Base-by-base conservation (phyloP, 2,113 vertebrate genomes). In the Edolisoma coerulescens region DNA sequence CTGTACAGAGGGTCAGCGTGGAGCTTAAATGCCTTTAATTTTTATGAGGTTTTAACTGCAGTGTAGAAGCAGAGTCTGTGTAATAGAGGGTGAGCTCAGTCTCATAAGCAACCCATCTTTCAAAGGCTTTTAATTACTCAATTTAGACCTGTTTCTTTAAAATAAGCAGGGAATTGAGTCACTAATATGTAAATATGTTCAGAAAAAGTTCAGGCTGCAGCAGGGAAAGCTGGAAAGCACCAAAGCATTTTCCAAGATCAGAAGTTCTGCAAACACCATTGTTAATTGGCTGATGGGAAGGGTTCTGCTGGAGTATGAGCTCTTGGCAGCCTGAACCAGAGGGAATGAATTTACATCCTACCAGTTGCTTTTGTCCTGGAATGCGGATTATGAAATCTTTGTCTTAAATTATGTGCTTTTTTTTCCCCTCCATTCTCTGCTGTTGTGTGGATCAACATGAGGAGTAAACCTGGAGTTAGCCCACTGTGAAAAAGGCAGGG, bases 21-120 rank as follows among this genome's bases (percentile, higher is more conserved):
- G 75, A 90, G 85, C 90, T 63, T 56, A 87, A 75, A 89, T 22
- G 70, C 18, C 42, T 89, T 91, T 85, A 85, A 87, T 84, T 87
- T 89, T 95, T 81, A 89, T 57, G 47, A 80, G 75, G 23, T 89
- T 84, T 95, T 85, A 91, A 85, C 80, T 87, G 73, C 41, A 60
- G 1, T 61, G 32, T 18, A 68, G 79, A 49, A 26, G n/a, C 39
- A 45, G 7, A 60, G 21, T 9, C 64, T 87, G 70, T 74, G 73
- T 68, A 71, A 85, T 21, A n/a, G 35, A 56, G 26, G 8, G 8
- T 69, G 60, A 83, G 35, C 42, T 85, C 37, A 35, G 42, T 44
- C 84, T 89, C 77, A 30, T 30, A 54, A 64, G 35, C 41, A 79
- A 13, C 30, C 50, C 23, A 35, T 75, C 37, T 57, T 89, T 83